phyloP scores from a whole-genome alignment of 1,140 invertebrate genomes.

The Leptoteleia sp. region DNA sequence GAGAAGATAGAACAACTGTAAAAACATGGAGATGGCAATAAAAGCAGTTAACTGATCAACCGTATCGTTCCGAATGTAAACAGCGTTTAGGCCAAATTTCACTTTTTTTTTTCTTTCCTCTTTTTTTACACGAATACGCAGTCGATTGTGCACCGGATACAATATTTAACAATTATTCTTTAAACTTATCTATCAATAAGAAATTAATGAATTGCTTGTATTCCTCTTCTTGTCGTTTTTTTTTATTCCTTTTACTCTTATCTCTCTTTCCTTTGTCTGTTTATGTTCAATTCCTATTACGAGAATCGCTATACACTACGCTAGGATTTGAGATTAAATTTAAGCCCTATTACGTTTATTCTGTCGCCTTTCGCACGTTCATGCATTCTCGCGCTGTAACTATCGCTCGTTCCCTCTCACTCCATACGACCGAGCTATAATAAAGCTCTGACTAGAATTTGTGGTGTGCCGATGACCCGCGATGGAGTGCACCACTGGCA shows the following conservation, averaged over 20 bases:
- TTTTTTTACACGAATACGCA: constrained; percentile 67
- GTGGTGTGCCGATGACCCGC: constrained; percentile 54
- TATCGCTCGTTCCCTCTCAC: constrained; percentile 36
- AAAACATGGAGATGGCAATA: constrained; percentile 64
- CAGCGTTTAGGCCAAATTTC: constrained; percentile 76
- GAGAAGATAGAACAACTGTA: constrained; percentile 63
- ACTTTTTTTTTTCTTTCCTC: no score
- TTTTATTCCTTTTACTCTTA: constrained; percentile 23
- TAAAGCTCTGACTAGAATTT: constrained; percentile 68
- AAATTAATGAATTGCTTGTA: constrained; percentile 68
- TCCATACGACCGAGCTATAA: constrained; percentile 58
- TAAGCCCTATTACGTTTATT: constrained; percentile 54
- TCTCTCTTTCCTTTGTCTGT: constrained; percentile 7
- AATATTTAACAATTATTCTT: constrained; percentile 68
- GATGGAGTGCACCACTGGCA: constrained; percentile 56
- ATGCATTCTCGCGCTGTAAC: constrained; percentile 36
- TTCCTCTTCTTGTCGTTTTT: constrained; percentile 11
- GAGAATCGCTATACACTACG: constrained; percentile 70
- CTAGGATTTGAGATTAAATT: constrained; percentile 71
- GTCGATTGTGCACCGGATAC: constrained; percentile 76
- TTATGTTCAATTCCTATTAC: constrained; percentile 78
- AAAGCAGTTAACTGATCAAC: constrained; percentile 62
- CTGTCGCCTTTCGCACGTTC: constrained; percentile 23
- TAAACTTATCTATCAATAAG: constrained; percentile 74
- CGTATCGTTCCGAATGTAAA: constrained; percentile 51